Percentiles rank a stretch among this genome's conserved stretches.
Evolutionary conservation across 2,113 vertebrate species (phyloP).

Genomic region (Pycnonotus jocosus): DNA sequence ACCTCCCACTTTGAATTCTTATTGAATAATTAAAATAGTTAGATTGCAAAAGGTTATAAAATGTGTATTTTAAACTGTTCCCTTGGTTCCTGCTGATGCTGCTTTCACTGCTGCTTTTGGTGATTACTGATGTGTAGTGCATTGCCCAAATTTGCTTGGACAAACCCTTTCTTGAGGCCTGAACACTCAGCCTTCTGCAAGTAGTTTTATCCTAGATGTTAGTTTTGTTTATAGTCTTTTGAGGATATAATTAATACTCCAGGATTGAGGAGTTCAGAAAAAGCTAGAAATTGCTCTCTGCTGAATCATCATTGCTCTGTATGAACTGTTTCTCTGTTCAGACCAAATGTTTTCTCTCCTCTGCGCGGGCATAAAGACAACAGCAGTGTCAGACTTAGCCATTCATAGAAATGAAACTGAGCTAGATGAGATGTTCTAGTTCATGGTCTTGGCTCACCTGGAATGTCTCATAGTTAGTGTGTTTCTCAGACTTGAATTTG

Average conservation of each 20-base stretch:
- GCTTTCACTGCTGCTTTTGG: slow-evolving; percentile 5
- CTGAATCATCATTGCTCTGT: not conserved
- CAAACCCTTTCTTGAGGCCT: not conserved
- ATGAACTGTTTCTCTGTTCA: not conserved
- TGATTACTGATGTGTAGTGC: not conserved
- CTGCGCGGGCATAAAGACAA: not conserved
- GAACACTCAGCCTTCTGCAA: not conserved
- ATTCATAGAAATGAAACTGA: not conserved
- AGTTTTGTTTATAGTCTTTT: not conserved
- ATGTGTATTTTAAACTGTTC: not conserved
- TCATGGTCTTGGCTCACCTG: not conserved
- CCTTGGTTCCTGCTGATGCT: not conserved
- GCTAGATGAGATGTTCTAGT: not conserved
- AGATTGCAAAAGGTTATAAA: slow-evolving; percentile 10
- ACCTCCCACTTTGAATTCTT: slow-evolving; percentile 52
- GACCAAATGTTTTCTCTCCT: not conserved
- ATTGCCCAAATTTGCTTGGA: not conserved
- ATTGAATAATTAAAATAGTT: slow-evolving; percentile 62
- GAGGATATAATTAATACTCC: not conserved
- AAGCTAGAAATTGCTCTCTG: not conserved
- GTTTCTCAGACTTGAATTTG: not conserved
- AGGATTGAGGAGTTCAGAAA: not conserved
- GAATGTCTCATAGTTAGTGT: not conserved
- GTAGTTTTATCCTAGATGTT: not conserved
- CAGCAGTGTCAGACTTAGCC: not conserved